Conservation (phyloP, 1,140 invertebrate genomes). For the Macrobrachium rosenbergii region DNA sequence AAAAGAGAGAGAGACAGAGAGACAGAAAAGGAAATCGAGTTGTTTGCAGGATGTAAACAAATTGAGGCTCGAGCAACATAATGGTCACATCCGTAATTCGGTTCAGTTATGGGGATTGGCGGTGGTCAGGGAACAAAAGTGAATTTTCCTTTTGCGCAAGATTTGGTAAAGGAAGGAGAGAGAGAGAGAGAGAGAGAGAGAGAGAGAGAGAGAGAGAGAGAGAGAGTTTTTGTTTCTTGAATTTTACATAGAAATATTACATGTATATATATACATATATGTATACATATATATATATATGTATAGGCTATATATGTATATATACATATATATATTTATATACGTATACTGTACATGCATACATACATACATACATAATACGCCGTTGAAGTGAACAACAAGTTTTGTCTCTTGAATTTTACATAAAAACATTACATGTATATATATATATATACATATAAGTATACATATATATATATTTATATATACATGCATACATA, state of each 20-base stretch:
- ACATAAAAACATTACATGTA: background rate
- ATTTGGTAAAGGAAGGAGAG: background rate
- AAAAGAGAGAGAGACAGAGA: slow-evolving; percentile 31
- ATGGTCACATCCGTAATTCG: background rate
- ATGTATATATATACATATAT: slow-evolving; percentile 1
- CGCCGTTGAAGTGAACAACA: too few species aligned
- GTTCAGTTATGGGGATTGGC: background rate
- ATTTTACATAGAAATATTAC: background rate
- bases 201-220: background rate
- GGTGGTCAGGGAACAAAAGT: too few species aligned
- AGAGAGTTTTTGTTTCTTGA: background rate
- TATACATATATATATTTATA: slow-evolving; percentile 5
- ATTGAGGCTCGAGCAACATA: background rate
- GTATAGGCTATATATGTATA: background rate
- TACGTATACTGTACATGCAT: background rate
- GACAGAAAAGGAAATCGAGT: slow-evolving; percentile 20
- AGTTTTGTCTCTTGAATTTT: too few species aligned
- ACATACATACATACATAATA: too few species aligned
- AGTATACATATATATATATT: slow-evolving; percentile 33
- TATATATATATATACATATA: slow-evolving; percentile 4
- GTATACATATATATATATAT: slow-evolving; percentile 4
- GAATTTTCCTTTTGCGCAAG: too few species aligned
- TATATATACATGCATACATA: slow-evolving; percentile 13
- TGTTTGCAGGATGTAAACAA: background rate
- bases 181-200: slow-evolving; percentile 17